Evolutionary conservation across 2,113 vertebrate species (phyloP), one percentile per base, ranked within the genome.

Genomic region (Antigone vipio): DNA sequence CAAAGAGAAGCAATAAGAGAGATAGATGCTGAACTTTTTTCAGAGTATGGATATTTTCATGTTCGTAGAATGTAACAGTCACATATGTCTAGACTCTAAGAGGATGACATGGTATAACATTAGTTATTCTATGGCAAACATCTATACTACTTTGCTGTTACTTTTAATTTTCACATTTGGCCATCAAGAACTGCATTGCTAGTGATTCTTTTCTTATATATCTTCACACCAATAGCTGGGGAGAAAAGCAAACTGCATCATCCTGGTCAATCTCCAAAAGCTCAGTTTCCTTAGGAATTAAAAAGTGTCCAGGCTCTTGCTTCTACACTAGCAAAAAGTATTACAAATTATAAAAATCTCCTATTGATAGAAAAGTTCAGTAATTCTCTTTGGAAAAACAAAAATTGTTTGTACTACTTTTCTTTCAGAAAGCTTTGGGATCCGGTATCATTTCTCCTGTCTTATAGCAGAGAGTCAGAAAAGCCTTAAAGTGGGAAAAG

Each of bases 211-310:
- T 84, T 69, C 35, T 50, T 56, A 21, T 20, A 4, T 55, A 59
- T 92, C 23, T 72, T 6, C 9, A 14, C 40, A 18, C 5, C 12
- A 67, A 32, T 15, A 44, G 9, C 12, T 56, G 12, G 17, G 5
- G 2, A 10, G 4, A 68, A 82, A 22, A 22, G 3, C 5, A 49
- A 78, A 59, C 2, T 18, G 0, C 1, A 35, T 40, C 24, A 27
- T 77, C 12, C 42, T 69, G 9, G 2, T 45, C 8, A 52, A 50
- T 24, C 5, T 45, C 34, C 17, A 88, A 59, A 81, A 69, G 2
- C 5, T 3, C 13, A 5, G 1, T 47, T 80, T 84, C 19, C 29
- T 10, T n/a, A 59, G 3, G 4, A 63, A 50, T 30, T 55, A 24
- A 27, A 63, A 79, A 77, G 59, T 19, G 3, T 34, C 44, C 19